Base-by-base conservation (phyloP, 2,888 invertebrate species). In the Lapara coniferarum region DNA sequence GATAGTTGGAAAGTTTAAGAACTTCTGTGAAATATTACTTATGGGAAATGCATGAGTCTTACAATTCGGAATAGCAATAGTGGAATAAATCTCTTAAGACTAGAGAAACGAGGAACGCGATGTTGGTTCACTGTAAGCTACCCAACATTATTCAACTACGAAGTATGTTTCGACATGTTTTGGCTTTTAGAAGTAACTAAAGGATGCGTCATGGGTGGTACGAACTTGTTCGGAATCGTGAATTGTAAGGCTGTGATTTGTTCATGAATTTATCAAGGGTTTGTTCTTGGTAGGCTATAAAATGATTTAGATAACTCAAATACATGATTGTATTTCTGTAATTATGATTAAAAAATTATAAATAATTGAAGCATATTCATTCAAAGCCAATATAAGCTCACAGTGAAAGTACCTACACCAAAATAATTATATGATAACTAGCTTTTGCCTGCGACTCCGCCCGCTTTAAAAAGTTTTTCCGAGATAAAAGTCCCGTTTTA, bases 41-140 rank as follows among this genome's bases (percentile, higher is more conserved):
- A 44, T 19, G n/a, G 63, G 7, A 63, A 49, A 19, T 19, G 46
- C 19, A 46, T 49, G 63, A 63, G 63, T 63, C 63, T 49, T 63
- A 46, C 49, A 16, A 16, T 63, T 59, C 13, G 69, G 30, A 69
- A 73, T 69, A 72, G 71, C 66, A 72, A 73, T 70, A 71, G 74
- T 59, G 71, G 70, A 71, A 70, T 70, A 69, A 73, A 75, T 69
- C 73, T 66, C 66, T 51, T 70, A 76, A 76, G 72, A 71, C 72
- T 73, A 75, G 79, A 75, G 79, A 72, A 75, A 76, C 74, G 74
- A 78, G 73, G 66, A 71, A 69, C 66, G 51, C 73, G 71, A 76
- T 78, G 76, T 63, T 49, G 13, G 49, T 19, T 49, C 63, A 72
- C 66, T 25, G 66, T 66, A 66, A 72, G 71, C 66, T 69, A 13